A percentile compares a stretch with the other conserved stretches of the same genome.
These are phyloP conservation scores for Nyctalus aviator DNA, from an alignment of 2,797 vertebrate genomes.

Conservation along the genomic window DNA sequence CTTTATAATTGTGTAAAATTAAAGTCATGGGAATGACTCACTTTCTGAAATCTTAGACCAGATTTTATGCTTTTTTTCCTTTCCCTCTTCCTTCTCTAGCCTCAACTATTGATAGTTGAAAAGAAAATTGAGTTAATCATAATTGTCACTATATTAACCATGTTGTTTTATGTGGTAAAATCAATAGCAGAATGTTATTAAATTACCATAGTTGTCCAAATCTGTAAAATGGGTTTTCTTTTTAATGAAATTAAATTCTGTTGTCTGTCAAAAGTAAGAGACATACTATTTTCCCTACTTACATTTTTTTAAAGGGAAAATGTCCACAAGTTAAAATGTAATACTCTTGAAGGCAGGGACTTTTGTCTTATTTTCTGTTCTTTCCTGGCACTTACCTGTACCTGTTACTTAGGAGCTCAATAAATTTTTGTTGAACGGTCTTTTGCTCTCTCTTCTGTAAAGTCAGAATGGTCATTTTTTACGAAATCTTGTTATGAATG, in stretches of 20 bases:
- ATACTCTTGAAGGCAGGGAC: not conserved
- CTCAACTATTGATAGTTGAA: constrained; percentile 13
- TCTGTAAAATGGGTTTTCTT: constrained; percentile 60
- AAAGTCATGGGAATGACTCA: constrained; percentile 25
- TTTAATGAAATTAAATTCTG: constrained; percentile 39
- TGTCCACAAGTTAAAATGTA: not conserved
- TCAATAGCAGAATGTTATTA: constrained; percentile 35
- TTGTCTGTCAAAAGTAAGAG: constrained; percentile 58
- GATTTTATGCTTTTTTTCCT: not conserved
- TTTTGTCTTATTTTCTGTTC: constrained; percentile 45
- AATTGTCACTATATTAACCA: constrained; percentile 29
- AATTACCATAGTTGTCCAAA: constrained; percentile 37
- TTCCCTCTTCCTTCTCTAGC: not conserved
- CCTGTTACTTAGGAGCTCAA: not conserved
- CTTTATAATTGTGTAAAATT: constrained; percentile 51
- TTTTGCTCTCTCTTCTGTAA: constrained; percentile 32
- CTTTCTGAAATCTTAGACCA: constrained; percentile 39
- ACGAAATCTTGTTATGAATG: constrained; percentile 1
- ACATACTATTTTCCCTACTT: not conserved
- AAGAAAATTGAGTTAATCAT: constrained; percentile 31
- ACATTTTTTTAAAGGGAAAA: constrained; percentile 41
- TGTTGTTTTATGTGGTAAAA: constrained; percentile 47
- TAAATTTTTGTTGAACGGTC: constrained; percentile 11
- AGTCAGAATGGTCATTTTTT: not conserved
- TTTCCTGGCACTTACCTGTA: constrained; percentile 1